Conservation (phyloP, 2,113 vertebrate genomes). For the Fregetta grallaria region DNA sequence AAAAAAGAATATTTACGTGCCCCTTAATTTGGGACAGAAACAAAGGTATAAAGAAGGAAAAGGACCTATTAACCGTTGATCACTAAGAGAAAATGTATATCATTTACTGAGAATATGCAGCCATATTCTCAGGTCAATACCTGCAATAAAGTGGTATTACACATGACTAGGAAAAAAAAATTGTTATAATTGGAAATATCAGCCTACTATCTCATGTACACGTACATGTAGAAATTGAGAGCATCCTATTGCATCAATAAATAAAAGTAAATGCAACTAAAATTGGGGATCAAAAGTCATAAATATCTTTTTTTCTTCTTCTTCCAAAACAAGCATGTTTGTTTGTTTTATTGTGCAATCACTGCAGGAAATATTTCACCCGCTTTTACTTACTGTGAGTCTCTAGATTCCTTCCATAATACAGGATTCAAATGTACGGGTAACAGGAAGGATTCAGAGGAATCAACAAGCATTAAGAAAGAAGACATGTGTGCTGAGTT, state of each 20-base stretch:
- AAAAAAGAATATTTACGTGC: not conserved
- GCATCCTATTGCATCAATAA: not conserved
- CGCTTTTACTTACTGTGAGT: not conserved
- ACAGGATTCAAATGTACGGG: not conserved
- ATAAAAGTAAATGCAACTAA: not conserved
- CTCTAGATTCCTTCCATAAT: not conserved
- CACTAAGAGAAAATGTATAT: not conserved
- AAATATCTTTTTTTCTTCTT: not conserved
- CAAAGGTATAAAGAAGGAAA: not conserved
- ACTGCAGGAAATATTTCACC: not conserved
- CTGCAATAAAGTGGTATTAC: not conserved
- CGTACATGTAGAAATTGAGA: not conserved
- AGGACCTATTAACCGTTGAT: not conserved
- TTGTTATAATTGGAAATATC: not conserved
- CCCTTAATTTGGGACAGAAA: not conserved
- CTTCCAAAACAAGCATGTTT: not conserved
- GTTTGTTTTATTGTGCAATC: not conserved
- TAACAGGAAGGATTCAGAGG: constrained; percentile 23
- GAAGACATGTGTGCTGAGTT: not conserved
- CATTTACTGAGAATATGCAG: not conserved
- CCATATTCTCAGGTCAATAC: not conserved
- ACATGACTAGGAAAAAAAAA: not conserved
- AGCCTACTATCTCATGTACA: not conserved
- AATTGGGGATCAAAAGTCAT: not conserved
- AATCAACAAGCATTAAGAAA: not conserved